Conservation (phyloP, 2,797 vertebrate genomes). For the Epinephelus malabaricus region DNA sequence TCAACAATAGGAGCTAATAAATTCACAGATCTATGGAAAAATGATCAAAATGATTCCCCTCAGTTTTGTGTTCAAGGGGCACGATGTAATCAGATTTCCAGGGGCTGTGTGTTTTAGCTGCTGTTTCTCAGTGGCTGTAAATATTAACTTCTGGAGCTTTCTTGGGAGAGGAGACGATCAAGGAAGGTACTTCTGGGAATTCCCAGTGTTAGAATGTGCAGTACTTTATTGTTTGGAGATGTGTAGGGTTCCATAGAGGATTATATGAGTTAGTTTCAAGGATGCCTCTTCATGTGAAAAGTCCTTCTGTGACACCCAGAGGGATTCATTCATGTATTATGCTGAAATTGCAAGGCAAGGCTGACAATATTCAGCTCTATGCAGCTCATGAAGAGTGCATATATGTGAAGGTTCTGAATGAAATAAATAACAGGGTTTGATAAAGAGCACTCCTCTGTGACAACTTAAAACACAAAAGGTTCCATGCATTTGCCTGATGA, state of each 20-base stretch:
- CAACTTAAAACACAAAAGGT: background rate
- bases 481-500: background rate
- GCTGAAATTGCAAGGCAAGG: slow-evolving; percentile 26
- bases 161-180: background rate
- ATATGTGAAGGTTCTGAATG: background rate
- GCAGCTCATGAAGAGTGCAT: background rate
- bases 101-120: background rate
- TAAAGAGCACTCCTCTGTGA: background rate
- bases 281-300: slow-evolving; percentile 33
- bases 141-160: slow-evolving; percentile 39
- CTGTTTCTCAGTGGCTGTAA: slow-evolving; percentile 18
- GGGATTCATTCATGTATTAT: slow-evolving; percentile 19
- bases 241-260: slow-evolving; percentile 22
- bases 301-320: slow-evolving; percentile 7
- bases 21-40: slow-evolving; percentile 13
- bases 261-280: slow-evolving; percentile 26
- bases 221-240: slow-evolving; percentile 47
- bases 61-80: slow-evolving; percentile 3
- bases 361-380: slow-evolving; percentile 6
- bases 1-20: slow-evolving; percentile 10
- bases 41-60: slow-evolving; percentile 5
- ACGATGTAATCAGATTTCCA: slow-evolving; percentile 33
- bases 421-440: background rate
- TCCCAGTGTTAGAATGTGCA: background rate
- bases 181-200: slow-evolving; percentile 31